phyloP scores from a whole-genome alignment of 2,113 vertebrate species.

The Dipodomys spectabilis region DNA sequence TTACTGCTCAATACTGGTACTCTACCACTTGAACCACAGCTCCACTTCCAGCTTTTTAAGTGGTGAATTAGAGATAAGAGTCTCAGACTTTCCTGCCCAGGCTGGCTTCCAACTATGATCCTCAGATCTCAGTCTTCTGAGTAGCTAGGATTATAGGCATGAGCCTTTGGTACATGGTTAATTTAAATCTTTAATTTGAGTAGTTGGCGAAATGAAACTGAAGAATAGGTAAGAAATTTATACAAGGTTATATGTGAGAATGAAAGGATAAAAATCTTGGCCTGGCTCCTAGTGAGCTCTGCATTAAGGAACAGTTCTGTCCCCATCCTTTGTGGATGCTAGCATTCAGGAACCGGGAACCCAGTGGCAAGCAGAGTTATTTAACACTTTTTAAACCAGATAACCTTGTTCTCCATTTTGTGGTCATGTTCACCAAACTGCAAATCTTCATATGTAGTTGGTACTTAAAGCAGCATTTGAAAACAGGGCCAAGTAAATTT shows the following conservation, averaged over 20 bases:
- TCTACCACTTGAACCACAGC: no score
- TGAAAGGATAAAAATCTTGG: slow-evolving; percentile 23
- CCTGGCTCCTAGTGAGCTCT: slow-evolving; percentile 8
- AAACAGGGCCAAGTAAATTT: slow-evolving; percentile 23
- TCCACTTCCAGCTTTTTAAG: no score
- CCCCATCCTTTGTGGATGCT: neutral
- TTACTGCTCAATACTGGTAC: no score
- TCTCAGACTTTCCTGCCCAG: no score
- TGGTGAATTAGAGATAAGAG: no score
- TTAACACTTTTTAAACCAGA: slow-evolving; percentile 57
- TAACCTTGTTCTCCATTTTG: neutral
- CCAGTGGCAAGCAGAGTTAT: neutral
- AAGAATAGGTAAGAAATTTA: slow-evolving; percentile 43
- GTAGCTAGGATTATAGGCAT: no score
- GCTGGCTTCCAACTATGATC: no score
- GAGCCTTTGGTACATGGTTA: neutral
- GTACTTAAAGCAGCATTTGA: slow-evolving; percentile 19
- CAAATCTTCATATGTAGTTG: slow-evolving; percentile 30
- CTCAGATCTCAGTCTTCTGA: no score
- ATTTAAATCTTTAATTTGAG: slow-evolving; percentile 48
- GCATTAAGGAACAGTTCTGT: neutral
- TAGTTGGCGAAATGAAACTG: slow-evolving; percentile 56
- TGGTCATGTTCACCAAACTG: neutral
- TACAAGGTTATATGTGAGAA: slow-evolving; percentile 22
- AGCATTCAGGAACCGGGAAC: neutral